phyloP scores from a whole-genome alignment of 2,888 invertebrate genomes.

The Dicroscelio sp. region DNA sequence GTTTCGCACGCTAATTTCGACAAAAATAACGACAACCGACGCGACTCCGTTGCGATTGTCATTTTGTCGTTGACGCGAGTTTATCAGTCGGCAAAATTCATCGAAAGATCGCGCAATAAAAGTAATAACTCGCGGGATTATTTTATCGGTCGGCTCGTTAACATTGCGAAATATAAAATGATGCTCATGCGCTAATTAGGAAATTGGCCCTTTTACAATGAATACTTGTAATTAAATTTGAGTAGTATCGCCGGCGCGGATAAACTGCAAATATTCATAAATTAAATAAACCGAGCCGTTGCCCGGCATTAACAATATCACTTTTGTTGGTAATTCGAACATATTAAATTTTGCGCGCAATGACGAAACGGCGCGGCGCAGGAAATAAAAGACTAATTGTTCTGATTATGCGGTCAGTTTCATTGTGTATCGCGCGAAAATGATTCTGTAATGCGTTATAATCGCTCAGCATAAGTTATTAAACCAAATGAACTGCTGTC shows the following conservation, averaged over 20 bases:
- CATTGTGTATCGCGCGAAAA: slow-evolving; percentile 55
- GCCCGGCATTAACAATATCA: slow-evolving; percentile 40
- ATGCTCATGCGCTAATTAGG: slow-evolving; percentile 29
- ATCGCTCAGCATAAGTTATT: slow-evolving; percentile 68
- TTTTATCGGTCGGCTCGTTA: no score
- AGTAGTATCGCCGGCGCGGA: slow-evolving; percentile 15
- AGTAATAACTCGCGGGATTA: no score
- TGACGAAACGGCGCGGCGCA: slow-evolving; percentile 50
- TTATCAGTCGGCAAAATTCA: no score
- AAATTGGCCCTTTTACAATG: slow-evolving; percentile 49
- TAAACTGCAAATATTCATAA: slow-evolving; percentile 50
- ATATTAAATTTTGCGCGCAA: slow-evolving; percentile 66
- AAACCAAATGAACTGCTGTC: slow-evolving; percentile 68
- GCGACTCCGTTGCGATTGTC: no score
- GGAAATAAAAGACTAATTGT: slow-evolving; percentile 72
- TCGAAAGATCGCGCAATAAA: no score
- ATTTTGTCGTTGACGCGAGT: no score
- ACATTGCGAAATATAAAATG: slow-evolving; percentile 6
- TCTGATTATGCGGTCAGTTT: slow-evolving; percentile 70
- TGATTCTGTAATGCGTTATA: slow-evolving; percentile 66
- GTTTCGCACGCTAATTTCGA: no score
- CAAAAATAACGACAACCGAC: no score
- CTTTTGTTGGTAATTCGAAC: slow-evolving; percentile 63
- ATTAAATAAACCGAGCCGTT: slow-evolving; percentile 44
- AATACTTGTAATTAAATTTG: slow-evolving; percentile 61